Percentiles rank a stretch among this genome's conserved stretches.
Evolutionary conservation across 2,113 vertebrate species (phyloP).

Genomic region (Brachyistius frenatus): DNA sequence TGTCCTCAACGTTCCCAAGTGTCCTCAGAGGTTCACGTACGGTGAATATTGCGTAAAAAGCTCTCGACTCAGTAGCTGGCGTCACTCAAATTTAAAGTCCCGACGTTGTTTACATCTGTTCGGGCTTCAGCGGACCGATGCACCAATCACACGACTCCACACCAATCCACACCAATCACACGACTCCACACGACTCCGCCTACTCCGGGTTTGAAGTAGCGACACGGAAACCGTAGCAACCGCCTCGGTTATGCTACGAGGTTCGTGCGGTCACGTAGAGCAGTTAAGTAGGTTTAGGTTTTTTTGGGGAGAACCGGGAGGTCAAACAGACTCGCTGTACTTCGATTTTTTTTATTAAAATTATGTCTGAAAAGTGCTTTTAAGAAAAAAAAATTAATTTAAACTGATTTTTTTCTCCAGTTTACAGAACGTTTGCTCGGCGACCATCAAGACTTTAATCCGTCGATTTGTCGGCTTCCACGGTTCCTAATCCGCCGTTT

Average conservation of each 20-base stretch:
- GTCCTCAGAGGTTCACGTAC: too few species aligned
- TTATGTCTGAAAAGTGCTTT: slow-evolving; percentile 27
- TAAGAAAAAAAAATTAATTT: neutral
- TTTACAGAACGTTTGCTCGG: too few species aligned
- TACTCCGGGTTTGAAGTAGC: slow-evolving; percentile 20
- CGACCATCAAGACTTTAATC: neutral
- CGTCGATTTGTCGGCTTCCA: neutral
- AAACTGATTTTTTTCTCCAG: too few species aligned
- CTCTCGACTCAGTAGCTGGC: neutral
- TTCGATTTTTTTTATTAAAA: too few species aligned
- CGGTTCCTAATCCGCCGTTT: too few species aligned
- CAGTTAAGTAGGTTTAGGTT: too few species aligned
- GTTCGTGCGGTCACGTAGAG: too few species aligned
- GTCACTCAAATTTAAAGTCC: slow-evolving; percentile 33
- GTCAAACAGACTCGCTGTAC: neutral
- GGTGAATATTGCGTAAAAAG: neutral
- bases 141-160: slow-evolving; percentile 13
- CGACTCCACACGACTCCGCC: slow-evolving; percentile 28
- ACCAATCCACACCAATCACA: too few species aligned
- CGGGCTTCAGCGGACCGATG: slow-evolving; percentile 26
- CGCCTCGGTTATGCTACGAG: slow-evolving; percentile 5
- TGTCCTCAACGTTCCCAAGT: too few species aligned
- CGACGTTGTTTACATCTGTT: slow-evolving; percentile 24
- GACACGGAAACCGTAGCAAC: slow-evolving; percentile 17
- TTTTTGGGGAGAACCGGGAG: neutral